A percentile compares a stretch with the other conserved stretches of the same genome.
Conservation (phyloP, 2,888 invertebrate species). For the Lacanobia oleracea region DNA sequence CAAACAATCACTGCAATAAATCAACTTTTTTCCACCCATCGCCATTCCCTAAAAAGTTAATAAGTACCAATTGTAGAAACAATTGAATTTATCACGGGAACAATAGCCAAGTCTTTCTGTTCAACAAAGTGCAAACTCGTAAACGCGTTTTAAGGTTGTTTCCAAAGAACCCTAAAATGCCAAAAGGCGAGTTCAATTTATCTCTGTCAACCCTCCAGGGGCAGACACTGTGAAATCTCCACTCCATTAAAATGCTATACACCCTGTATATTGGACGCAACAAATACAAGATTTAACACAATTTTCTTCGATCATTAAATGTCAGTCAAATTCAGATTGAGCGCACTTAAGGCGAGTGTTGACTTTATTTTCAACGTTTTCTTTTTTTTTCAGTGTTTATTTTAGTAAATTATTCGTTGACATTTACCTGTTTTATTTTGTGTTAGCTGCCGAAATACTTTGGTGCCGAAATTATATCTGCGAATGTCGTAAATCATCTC, state of each 20-base stretch:
- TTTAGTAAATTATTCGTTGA: neutral
- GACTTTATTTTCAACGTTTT: neutral
- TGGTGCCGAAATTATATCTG: too few species aligned
- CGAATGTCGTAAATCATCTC: neutral
- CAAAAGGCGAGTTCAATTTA: constrained; percentile 81
- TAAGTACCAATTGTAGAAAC: constrained; percentile 52
- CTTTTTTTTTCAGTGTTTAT: neutral
- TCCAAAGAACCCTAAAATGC: constrained; percentile 73
- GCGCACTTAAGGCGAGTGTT: constrained; percentile 23
- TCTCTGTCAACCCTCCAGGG: constrained; percentile 81
- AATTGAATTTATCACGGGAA: constrained; percentile 64
- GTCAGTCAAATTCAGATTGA: constrained; percentile 61
- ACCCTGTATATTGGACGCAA: constrained; percentile 64
- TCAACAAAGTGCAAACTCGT: constrained; percentile 63
- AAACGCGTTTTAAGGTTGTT: constrained; percentile 69
- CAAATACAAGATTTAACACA: constrained; percentile 68
- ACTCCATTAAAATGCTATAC: constrained; percentile 80
- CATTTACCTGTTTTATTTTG: neutral
- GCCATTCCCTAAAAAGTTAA: constrained; percentile 53
- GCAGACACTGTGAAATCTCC: constrained; percentile 83
- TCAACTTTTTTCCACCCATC: constrained; percentile 16
- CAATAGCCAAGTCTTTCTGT: constrained; percentile 54
- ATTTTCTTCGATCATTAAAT: constrained; percentile 65
- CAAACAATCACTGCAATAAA: constrained; percentile 10
- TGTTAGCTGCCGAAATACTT: too few species aligned